phyloP scores from a whole-genome alignment of 2,113 vertebrate genomes.

The Camelus bactrianus region DNA sequence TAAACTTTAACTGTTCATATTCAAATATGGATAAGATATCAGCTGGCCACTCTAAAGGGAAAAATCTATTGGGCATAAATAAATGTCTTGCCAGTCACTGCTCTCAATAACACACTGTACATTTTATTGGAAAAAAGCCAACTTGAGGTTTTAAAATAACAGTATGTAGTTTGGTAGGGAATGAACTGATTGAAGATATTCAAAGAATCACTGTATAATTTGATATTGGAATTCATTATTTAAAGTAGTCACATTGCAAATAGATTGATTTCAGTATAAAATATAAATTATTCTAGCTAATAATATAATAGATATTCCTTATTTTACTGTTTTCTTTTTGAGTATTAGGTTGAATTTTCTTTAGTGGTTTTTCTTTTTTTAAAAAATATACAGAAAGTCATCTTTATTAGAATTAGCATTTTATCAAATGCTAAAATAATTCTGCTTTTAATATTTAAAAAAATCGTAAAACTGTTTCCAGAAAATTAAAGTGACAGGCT shows the following conservation, averaged over 20 bases:
- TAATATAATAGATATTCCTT: neutral
- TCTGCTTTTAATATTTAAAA: neutral
- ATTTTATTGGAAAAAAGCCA: neutral
- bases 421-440: conserved; percentile 25
- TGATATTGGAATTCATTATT: neutral
- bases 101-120: neutral
- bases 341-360: neutral
- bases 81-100: neutral
- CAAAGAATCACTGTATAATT: neutral
- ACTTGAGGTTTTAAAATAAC: conserved; percentile 27
- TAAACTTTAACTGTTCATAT: conserved; percentile 18
- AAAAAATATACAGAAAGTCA: neutral
- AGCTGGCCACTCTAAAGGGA: neutral
- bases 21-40: neutral
- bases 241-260: neutral
- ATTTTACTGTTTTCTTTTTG: neutral
- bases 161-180: neutral
- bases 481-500: neutral
- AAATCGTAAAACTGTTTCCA: neutral
- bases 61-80: neutral
- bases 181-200: neutral
- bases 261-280: neutral
- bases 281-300: neutral
- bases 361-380: neutral
- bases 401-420: neutral